Evolutionary conservation across 2,888 invertebrate species (phyloP), one percentile per base, ranked within the genome.

Genomic region (Erebia aethiops): DNA sequence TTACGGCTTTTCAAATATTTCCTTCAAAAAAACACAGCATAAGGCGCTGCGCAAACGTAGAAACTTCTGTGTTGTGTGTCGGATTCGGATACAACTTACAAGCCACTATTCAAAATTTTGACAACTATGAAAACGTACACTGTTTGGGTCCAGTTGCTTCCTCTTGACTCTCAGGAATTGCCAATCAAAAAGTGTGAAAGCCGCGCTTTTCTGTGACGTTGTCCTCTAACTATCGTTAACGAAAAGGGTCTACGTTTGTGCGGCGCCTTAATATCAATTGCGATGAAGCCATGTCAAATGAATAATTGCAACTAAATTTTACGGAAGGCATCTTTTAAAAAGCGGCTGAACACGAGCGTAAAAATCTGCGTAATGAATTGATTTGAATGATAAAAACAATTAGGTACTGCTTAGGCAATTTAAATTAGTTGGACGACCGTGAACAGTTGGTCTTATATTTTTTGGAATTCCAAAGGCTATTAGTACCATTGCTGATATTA

Each of bases 281-380:
- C 84, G 79, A 90, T 81, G 81, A 90, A 91, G 90, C 91, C 81
- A 82, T 87, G 77, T 85, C 80, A 90, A 92, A 91, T 89, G 75
- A 91, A 89, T 85, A 85, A 87, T 88, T 88, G 90, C 91, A 91
- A 92, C 85, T 76, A 76, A 91, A 90, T 78, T 77, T 79, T 82
- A 87, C 82, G 78, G 83, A 82, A 85, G 87, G 85, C 79, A 74
- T 77, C 67, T 76, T 75, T 77, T 79, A 66, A 73, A 77, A 76
- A 80, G 79, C 77, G 78, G 81, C 79, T 76, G 81, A 79, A 86
- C 82, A 82, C 80, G 80, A 79, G 78, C 81, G 79, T 77, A 52
- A 69, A 69, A 69, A 69, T 60, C 58, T 11, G 43, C 60, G 56
- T 67, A 65, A 56, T 66, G 57, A 68, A 72, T 75, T 57, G 66